Evolutionary conservation across 2,797 vertebrate species (phyloP), one percentile per base, ranked within the genome.

Genomic region (Sebastes oblongus): DNA sequence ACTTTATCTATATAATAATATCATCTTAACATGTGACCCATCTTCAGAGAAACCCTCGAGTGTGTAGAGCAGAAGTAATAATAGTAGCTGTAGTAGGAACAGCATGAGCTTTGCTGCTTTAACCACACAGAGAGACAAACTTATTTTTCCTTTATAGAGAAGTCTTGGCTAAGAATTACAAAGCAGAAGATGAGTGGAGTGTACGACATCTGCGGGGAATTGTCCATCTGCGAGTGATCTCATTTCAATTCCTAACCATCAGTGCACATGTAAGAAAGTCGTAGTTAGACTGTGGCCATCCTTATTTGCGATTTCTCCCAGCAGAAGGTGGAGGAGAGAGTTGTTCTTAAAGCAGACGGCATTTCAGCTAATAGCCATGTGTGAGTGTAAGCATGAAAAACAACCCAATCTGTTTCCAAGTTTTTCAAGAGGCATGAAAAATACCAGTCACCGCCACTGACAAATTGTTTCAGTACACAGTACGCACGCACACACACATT

Each of bases 351-450:
- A 88, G 81, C 93, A 92, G 88, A 88, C 83, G 87, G 91, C 82
- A 83, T 86, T 86, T 66, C 78, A 42, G 68, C 87, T 92, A 91
- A 92, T 89, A 83, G 75, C 83, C 79, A 81, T 87, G 88, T 93
- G 91, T 91, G 87, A 90, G 81, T 77, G 66, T 81, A 85, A 86
- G 87, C 88, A 89, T 89, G 86, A 88, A 90, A 92, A 92, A 93
- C 91, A 88, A 77, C 81, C 86, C 92, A 92, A 91, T 91, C 91
- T 91, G 90, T 87, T 89, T 91, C 83, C 83, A 86, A 83, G 88
- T 79, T 88, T 87, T 85, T 80, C 39, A 68, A 65, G 78, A 89
- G 25, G 72, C 72, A 75, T 77, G 58, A 75, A 86, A 87, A 89
- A 83, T 62, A 80, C 25, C 55, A 71, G 64, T 65, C 77, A 74